Percentiles rank a stretch among this genome's conserved stretches.
Evolutionary conservation across 1,140 invertebrate genomes (phyloP).

Genomic region (Drosophila nasuta): DNA sequence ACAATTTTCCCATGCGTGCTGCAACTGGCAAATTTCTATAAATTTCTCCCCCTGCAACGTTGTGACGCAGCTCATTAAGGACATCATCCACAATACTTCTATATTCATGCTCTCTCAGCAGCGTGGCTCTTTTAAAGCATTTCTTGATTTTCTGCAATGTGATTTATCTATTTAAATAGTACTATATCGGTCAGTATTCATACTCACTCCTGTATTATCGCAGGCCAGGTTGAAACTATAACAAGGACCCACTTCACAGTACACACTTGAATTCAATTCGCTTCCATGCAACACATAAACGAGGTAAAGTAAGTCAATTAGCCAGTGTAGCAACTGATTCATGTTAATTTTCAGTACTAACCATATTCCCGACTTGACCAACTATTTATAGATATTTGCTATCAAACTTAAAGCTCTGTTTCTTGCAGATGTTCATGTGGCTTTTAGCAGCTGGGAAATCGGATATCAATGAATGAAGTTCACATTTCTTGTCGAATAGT

Average conservation of each 20-base stretch:
- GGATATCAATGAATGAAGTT: neutral
- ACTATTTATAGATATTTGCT: constrained; percentile 7
- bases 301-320: neutral
- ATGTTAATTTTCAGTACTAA: neutral
- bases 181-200: neutral
- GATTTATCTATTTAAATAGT: neutral
- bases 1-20: constrained; percentile 42
- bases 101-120: neutral
- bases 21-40: constrained; percentile 39
- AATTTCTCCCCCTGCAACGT: constrained; percentile 34
- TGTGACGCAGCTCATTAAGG: constrained; percentile 44
- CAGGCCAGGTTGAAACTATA: constrained; percentile 31
- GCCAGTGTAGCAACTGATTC: neutral
- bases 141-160: neutral
- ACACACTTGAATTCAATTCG: neutral
- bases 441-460: constrained; percentile 9
- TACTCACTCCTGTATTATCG: constrained; percentile 34
- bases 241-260: constrained; percentile 24
- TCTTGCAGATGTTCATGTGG: neutral
- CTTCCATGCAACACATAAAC: neutral
- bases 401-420: neutral
- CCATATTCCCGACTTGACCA: neutral
- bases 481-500: neutral
- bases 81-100: neutral
- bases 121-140: neutral